phyloP scores from a whole-genome alignment of 2,888 invertebrate species.

The Nudaria mundana region DNA sequence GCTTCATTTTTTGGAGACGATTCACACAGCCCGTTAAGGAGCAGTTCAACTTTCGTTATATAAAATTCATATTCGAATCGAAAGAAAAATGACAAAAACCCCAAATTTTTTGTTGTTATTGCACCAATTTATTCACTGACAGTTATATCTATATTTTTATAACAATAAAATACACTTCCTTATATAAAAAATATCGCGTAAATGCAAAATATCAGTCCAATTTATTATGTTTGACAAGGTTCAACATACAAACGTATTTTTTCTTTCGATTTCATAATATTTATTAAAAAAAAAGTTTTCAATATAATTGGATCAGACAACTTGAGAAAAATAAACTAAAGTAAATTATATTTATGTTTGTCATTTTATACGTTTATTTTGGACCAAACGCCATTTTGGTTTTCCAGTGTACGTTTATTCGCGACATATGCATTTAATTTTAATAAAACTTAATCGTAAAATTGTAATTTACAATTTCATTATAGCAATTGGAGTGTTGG shows the following conservation, averaged over 20 bases:
- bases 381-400: slow-evolving; percentile 14
- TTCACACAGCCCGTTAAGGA: no score
- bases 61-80: no score
- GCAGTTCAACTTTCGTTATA: no score
- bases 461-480: slow-evolving; percentile 52
- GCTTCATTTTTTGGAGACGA: no score
- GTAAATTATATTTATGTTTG: background rate
- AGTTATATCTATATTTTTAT: slow-evolving; percentile 54
- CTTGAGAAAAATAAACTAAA: background rate
- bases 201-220: slow-evolving; percentile 17
- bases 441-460: slow-evolving; percentile 44
- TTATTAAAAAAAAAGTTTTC: no score
- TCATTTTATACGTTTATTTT: slow-evolving; percentile 13
- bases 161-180: slow-evolving; percentile 37
- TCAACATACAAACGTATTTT: no score
- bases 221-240: no score
- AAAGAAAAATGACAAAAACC: no score
- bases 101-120: no score
- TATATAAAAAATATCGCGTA: no score
- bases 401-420: slow-evolving; percentile 23
- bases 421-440: slow-evolving; percentile 37
- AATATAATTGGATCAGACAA: background rate
- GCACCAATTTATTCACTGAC: slow-evolving; percentile 36
- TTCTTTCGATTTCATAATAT: no score
- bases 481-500: slow-evolving; percentile 30